Evolutionary conservation across 2,113 vertebrate genomes (phyloP).

Genomic region (Etheostoma cragini): DNA sequence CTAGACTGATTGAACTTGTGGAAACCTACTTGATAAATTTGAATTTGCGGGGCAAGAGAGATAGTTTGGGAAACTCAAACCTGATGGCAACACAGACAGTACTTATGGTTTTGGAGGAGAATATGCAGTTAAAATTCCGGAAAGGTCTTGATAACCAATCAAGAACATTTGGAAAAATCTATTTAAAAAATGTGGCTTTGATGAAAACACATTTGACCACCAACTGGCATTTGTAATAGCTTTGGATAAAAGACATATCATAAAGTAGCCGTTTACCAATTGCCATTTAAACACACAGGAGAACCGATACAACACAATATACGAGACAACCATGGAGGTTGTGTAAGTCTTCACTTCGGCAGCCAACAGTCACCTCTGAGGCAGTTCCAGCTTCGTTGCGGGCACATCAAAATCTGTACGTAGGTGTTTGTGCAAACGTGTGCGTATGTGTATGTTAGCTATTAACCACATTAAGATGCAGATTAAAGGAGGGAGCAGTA

Average conservation of each 20-base stretch:
- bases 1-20: not conserved
- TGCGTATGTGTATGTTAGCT: slow-evolving; percentile 28
- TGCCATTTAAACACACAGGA: not conserved
- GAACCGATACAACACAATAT: not conserved
- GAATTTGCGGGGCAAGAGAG: not conserved
- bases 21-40: not conserved
- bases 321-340: not conserved
- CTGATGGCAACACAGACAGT: not conserved
- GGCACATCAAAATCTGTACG: slow-evolving; percentile 42
- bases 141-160: not conserved
- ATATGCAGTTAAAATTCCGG: not conserved
- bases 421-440: slow-evolving; percentile 42
- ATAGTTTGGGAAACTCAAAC: not conserved
- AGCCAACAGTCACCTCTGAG: slow-evolving; percentile 18
- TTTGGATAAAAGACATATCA: not conserved
- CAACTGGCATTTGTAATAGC: not conserved
- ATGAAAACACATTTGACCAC: not conserved
- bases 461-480: slow-evolving; percentile 50
- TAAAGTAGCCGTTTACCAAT: not conserved
- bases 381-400: slow-evolving; percentile 26
- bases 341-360: not conserved
- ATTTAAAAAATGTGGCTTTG: not conserved
- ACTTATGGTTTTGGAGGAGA: not conserved
- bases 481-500: slow-evolving; percentile 45
- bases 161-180: not conserved